Evolutionary conservation across 2,888 invertebrate species (phyloP).

Genomic region (Molorchus minor): DNA sequence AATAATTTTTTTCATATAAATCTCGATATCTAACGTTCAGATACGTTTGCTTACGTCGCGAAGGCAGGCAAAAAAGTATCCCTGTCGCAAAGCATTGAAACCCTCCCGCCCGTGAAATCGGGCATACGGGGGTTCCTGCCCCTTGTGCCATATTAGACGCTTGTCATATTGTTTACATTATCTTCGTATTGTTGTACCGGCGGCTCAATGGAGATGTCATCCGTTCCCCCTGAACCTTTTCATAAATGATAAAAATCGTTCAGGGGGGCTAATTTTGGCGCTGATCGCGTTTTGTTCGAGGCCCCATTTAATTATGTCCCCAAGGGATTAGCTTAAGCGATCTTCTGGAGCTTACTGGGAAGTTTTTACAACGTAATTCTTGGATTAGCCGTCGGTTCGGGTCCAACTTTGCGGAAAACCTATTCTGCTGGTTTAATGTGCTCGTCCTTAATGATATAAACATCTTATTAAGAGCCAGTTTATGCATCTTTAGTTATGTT

Average conservation of each 20-base stretch:
- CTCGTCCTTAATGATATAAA: too few relatives aligned
- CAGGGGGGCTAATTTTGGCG: constrained; percentile 42
- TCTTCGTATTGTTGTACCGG: constrained; percentile 56
- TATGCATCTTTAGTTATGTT: too few relatives aligned
- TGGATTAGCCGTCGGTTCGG: not conserved
- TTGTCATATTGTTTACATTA: constrained; percentile 64
- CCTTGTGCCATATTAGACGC: constrained; percentile 62
- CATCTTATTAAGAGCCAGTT: not conserved
- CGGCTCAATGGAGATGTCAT: constrained; percentile 56
- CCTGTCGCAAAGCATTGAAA: constrained; percentile 48
- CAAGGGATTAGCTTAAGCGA: constrained; percentile 34
- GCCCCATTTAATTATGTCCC: constrained; percentile 41
- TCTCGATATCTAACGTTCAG: too few relatives aligned
- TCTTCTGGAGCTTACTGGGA: constrained; percentile 7
- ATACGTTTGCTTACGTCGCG: too few relatives aligned
- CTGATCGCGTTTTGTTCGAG: constrained; percentile 34
- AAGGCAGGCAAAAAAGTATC: constrained; percentile 46
- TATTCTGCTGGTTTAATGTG: not conserved
- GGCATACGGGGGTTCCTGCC: constrained; percentile 46
- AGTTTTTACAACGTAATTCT: constrained; percentile 13
- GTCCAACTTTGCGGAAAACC: constrained; percentile 12
- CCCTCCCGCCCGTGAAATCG: constrained; percentile 55
- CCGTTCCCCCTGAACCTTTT: constrained; percentile 38
- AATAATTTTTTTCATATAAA: too few relatives aligned
- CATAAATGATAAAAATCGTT: constrained; percentile 44